Percentiles rank a stretch among this genome's conserved stretches.
phyloP scores from a whole-genome alignment of 2,113 vertebrate genomes.

The Scopus umbretta region DNA sequence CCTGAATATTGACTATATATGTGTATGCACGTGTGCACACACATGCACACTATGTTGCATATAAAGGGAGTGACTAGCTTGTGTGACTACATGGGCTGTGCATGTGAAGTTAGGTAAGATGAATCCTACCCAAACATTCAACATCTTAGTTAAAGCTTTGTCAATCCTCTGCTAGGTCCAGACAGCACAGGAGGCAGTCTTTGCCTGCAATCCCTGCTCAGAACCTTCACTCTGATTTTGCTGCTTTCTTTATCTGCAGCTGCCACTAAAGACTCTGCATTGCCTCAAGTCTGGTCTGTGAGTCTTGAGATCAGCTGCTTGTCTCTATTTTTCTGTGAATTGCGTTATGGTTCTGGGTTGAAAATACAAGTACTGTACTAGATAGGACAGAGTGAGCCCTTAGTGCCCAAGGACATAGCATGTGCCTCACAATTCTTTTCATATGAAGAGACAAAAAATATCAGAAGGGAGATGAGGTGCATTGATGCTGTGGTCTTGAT shows the following conservation, averaged over 20 bases:
- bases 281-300: not conserved
- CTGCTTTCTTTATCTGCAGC: not conserved
- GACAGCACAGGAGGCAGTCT: not conserved
- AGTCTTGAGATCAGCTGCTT: not conserved
- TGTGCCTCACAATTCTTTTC: not conserved
- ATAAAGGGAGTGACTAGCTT: not conserved
- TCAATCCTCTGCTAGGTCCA: not conserved
- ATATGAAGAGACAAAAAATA: not conserved
- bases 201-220: not conserved
- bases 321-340: not conserved
- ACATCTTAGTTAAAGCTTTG: not conserved
- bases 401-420: not conserved
- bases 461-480: not conserved
- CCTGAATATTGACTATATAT: fast-evolving
- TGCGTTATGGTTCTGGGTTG: not conserved
- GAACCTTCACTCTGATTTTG: not conserved
- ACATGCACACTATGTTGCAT: no score
- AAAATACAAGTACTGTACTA: not conserved
- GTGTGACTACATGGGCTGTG: not conserved
- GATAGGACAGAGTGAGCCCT: not conserved
- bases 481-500: not conserved
- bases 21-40: not conserved
- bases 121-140: not conserved
- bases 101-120: not conserved
- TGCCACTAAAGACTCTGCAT: not conserved